Conservation (phyloP, 1,140 invertebrate species). For the Drosophila pseudoobscura region DNA sequence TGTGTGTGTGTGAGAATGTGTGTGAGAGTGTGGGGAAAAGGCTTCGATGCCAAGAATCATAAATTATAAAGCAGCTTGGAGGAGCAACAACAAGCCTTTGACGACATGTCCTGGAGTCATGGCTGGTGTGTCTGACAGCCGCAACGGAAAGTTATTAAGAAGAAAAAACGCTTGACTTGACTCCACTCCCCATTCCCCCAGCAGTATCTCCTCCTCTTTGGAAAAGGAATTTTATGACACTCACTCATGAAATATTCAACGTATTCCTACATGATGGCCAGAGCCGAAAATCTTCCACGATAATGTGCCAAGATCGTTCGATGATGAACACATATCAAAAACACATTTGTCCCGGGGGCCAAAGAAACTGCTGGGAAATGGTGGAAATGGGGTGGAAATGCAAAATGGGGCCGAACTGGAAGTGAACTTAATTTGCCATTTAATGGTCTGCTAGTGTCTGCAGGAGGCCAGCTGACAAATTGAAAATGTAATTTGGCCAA, state of each 20-base stretch:
- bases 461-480: constrained; percentile 64
- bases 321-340: constrained; percentile 68
- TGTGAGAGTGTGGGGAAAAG: constrained; percentile 12
- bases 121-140: constrained; percentile 64
- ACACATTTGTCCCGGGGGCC: constrained; percentile 51
- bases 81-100: constrained; percentile 52
- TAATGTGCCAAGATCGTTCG: constrained; percentile 60
- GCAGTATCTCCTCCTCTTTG: neutral
- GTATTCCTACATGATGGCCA: constrained; percentile 34
- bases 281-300: constrained; percentile 53
- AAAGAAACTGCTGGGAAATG: neutral
- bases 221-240: constrained; percentile 57
- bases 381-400: constrained; percentile 6
- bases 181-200: constrained; percentile 11
- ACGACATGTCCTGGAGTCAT: constrained; percentile 61
- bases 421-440: constrained; percentile 69
- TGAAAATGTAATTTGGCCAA: constrained; percentile 77
- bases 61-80: constrained; percentile 78
- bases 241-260: constrained; percentile 78
- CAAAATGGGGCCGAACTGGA: constrained; percentile 12
- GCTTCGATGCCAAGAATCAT: constrained; percentile 76
- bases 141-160: constrained; percentile 76
- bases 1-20: constrained; percentile 26
- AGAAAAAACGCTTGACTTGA: constrained; percentile 34
- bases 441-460: constrained; percentile 39